Evolutionary conservation across 1,140 invertebrate genomes (phyloP).

Genomic region (Drosophila micromelanica): DNA sequence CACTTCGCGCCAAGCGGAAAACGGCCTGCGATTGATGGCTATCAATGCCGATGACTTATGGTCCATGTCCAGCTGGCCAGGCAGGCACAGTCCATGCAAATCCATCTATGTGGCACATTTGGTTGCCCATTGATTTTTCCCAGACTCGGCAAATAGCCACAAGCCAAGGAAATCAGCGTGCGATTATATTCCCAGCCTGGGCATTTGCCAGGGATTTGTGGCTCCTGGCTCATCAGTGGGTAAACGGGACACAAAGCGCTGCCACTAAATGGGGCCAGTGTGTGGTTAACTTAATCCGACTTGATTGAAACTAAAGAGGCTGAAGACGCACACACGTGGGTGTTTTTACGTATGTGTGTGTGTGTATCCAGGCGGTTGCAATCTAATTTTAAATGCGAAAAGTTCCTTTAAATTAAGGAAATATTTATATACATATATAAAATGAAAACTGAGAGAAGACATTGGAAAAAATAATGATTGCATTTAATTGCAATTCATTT

Average conservation of each 20-base stretch:
- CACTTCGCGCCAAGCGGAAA: constrained; percentile 71
- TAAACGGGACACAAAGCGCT: constrained; percentile 23
- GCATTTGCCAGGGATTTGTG: constrained; percentile 21
- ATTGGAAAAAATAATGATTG: too few relatives aligned
- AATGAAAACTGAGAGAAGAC: too few relatives aligned
- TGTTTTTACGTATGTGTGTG: not conserved
- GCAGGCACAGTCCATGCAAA: constrained; percentile 48
- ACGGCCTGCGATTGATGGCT: constrained; percentile 77
- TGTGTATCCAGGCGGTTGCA: not conserved
- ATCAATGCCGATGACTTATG: constrained; percentile 82
- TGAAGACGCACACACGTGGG: not conserved
- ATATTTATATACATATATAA: too few relatives aligned
- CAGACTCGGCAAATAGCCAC: constrained; percentile 62
- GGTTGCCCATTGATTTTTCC: constrained; percentile 74
- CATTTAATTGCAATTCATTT: too few relatives aligned
- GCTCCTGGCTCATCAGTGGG: constrained; percentile 31
- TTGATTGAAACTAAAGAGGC: constrained; percentile 26
- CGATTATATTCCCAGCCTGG: constrained; percentile 29
- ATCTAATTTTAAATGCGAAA: not conserved
- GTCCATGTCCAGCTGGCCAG: constrained; percentile 32
- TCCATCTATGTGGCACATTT: constrained; percentile 68
- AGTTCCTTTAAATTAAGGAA: too few relatives aligned
- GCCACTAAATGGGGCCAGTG: constrained; percentile 20
- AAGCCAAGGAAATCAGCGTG: constrained; percentile 37
- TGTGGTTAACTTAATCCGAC: constrained; percentile 27